These are phyloP conservation scores for Gorsachius magnificus DNA, from an alignment of 2,797 vertebrate species.

Conservation along the genomic window DNA sequence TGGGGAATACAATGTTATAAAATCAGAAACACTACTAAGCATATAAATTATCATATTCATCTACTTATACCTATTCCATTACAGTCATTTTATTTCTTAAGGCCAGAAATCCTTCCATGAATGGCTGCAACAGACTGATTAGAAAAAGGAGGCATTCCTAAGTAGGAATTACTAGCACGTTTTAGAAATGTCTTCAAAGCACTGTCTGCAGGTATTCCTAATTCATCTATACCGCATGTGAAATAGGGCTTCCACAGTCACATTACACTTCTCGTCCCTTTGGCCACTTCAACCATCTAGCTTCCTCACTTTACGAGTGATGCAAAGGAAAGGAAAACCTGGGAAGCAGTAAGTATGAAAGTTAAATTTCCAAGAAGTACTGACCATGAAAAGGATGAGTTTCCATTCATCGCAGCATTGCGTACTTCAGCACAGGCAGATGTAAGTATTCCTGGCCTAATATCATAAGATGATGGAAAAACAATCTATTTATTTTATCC, in stretches of 20 bases:
- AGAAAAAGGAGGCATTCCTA: not conserved
- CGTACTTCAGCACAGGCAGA: not conserved
- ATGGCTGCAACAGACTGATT: not conserved
- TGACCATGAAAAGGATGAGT: not conserved
- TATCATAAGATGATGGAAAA: not conserved
- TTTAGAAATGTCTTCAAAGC: not conserved
- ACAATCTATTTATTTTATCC: conserved; percentile 4
- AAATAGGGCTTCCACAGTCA: not conserved
- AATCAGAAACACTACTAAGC: not conserved
- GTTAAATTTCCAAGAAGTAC: not conserved
- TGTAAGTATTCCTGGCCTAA: not conserved
- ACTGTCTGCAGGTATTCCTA: not conserved
- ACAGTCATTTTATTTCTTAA: not conserved
- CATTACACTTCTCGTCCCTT: not conserved
- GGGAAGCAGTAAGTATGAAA: not conserved
- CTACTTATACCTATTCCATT: not conserved
- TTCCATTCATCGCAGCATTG: not conserved
- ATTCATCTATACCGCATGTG: not conserved
- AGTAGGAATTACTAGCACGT: not conserved
- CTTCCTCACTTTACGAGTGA: not conserved
- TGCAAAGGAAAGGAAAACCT: not conserved
- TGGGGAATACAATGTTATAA: not conserved
- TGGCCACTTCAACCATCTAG: not conserved
- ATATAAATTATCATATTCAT: not conserved
- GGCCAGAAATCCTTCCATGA: not conserved